Base-by-base conservation (phyloP, 2,888 invertebrate species). In the Drosophila anomelani region DNA sequence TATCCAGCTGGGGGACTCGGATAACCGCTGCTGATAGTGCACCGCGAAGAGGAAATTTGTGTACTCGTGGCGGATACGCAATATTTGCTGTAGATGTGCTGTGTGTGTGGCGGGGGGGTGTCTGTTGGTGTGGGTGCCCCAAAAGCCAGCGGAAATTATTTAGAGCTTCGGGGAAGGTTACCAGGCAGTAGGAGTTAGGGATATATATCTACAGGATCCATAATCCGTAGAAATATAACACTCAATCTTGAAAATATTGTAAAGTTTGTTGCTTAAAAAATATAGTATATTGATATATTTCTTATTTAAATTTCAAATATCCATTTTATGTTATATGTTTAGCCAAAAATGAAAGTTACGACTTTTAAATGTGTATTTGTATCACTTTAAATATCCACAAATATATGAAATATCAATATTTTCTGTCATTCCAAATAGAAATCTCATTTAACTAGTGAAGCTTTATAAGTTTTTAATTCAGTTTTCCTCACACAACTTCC, bases 61-160 rank as follows among this genome's bases (percentile, higher is more conserved):
- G 72, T 74, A 64, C 38, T 38, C 34, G 15, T 53, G 58, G 67
- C 77, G 72, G 61, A 67, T 61, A 56, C 63, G 62, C 44, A 73
- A 79, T 66, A 51, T 54, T 17, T n/a, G n/a, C 12, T 7, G 26
- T 20, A 38, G 5, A 26, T 17, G 44, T 1, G 32, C 4, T 63
- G 32, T 20, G 20, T 41, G 34, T 55, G 56, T 62, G 71, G 2
- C 29, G n/a, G 26, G 44, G 10, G 29, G 38, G 13, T n/a, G n/a
- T 41, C 4, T n/a, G 34, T 47, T 8, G 23, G 56, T 70, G 71
- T 15, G 44, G 1, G n/a, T 47, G 29, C n/a, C 47, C 56, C 57
- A 67, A 43, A 64, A 64, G 73, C 57, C 71, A 68, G 63, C 69
- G 67, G 69, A 75, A 81, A 85, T 72, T 76, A 67, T 81, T 61